Base-by-base conservation (phyloP, 1,140 invertebrate genomes). In the Eurytemora carolleeae region DNA sequence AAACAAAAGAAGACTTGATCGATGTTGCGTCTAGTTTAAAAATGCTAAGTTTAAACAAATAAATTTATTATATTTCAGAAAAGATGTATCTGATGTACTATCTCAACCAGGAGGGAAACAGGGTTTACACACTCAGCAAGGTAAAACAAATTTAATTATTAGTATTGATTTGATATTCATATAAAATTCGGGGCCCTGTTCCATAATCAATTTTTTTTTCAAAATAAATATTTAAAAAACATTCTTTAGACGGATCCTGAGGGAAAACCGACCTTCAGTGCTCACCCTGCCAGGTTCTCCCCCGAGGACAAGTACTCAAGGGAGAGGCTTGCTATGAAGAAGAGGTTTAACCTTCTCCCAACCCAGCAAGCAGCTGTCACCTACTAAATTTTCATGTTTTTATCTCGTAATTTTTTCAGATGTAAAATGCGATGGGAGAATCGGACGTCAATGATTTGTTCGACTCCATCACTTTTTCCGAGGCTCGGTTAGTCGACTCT, bases 221-320 rank as follows among this genome's bases (percentile, higher is more conserved):
- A n/a, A n/a, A n/a, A n/a, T n/a, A n/a, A n/a, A 71, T 65, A 78
- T 80, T 53, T 71, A 87, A 83, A 84, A 83, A 71, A 72, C n/a
- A n/a, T n/a, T n/a, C n/a, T 44, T 12, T 44, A 44, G 31, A n/a
- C 80, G 21, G 83, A 84, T 72, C 82, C 83, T 17, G 68, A 75
- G 67, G 86, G 84, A 58, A 81, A 80, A 54, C 85, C 86, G 1
- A 91, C 90, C 3, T 66, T 84, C 26, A 90, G 87, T 17, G 88
- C 90, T 26, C 90, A 94, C 79, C 88, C 69, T 84, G 91, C 92
- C 63, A 80, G 88, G 63, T 97, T 96, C 72, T 93, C 91, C 17
- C 91, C 92, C 0, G 89, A 95, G 74, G 92, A 97, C 69, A 89
- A 91, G 73, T 93, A 86, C 71, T 96, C 92, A 0, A 78, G 84